A percentile compares a stretch with the other conserved stretches of the same genome.
Evolutionary conservation across 2,888 invertebrate species (phyloP).

Genomic region (Trissoscelio sp.): DNA sequence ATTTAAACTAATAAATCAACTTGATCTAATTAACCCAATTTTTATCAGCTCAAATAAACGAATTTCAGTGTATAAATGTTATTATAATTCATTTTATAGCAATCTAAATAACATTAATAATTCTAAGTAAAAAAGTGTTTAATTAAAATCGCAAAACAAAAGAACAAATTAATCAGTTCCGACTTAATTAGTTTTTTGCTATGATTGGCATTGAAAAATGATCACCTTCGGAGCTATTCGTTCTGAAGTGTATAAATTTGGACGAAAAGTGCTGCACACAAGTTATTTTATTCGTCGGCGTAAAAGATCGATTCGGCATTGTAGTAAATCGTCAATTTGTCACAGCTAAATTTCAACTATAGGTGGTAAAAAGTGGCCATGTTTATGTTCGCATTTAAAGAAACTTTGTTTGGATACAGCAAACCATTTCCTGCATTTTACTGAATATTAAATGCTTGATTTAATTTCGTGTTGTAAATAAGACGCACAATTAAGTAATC

Average conservation of each 20-base stretch:
- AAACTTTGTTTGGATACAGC: background rate
- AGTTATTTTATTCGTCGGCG: slow-evolving; percentile 15
- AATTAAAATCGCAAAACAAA: background rate
- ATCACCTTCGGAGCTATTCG: slow-evolving; percentile 4
- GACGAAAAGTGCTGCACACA: slow-evolving; percentile 20
- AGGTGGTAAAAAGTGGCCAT: slow-evolving; percentile 29
- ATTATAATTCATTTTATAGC: too few species aligned
- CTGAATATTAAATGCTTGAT: background rate
- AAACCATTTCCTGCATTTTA: slow-evolving; percentile 6
- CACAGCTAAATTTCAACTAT: slow-evolving; percentile 32
- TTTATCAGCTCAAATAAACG: too few species aligned
- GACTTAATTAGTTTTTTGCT: slow-evolving; percentile 21
- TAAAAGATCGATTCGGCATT: slow-evolving; percentile 44
- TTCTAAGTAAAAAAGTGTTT: too few species aligned
- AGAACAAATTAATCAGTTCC: slow-evolving; percentile 4
- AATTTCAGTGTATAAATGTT: background rate
- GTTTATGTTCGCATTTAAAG: slow-evolving; percentile 21
- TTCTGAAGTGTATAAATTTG: slow-evolving; percentile 15
- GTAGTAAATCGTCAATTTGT: slow-evolving; percentile 46
- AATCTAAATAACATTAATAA: too few species aligned
- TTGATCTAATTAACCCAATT: too few species aligned
- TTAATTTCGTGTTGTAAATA: slow-evolving; percentile 1
- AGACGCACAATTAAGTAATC: too few species aligned
- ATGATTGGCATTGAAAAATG: slow-evolving; percentile 19
- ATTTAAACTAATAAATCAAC: too few species aligned